Base-by-base conservation (phyloP, 2,113 vertebrate species). In the Hydrochoerus hydrochaeris region DNA sequence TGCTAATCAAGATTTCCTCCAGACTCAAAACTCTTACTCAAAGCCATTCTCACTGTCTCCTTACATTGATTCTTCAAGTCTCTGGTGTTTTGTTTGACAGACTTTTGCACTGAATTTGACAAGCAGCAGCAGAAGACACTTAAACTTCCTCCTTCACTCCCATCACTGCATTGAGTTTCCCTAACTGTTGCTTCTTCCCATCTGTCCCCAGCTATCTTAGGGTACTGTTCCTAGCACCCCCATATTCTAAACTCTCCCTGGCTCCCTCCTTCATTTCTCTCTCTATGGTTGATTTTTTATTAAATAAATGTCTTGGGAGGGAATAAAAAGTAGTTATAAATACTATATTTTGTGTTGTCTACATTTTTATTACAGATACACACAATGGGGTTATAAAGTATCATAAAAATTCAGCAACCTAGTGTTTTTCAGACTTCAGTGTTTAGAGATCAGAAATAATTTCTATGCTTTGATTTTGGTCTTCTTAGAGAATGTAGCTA, bases 281-380 rank as follows among this genome's bases (percentile, higher is more conserved):
- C 44, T 73, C 67, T 96, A 63, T 8, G 71, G 54, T 78, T 46
- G 1, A 44, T 88, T n/a, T 85, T 69, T 90, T 89, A 85, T 38
- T 94, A 85, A 71, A 35, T 84, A 67, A 54, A 49, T 90, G 75
- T 78, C 52, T 91, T 82, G 5, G 26, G 13, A 63, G 57, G 38
- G 44, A 90, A 85, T 90, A 69, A 67, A 92, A 58, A 63, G 44
- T 28, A 88, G 30, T 41, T 88, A 57, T 32, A 57, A 77, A 81
- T 95, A 60, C 32, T 88, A 65, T 26, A 65, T 93, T 95, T 88
- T 94, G 46, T 67, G 14, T 84, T 71, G 44, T 54, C 81, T 94
- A 57, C 46, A 63, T 95, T 75, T 75, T 71, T 94, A 85, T 73
- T 67, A 82, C 3, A 73, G 69, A 69, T 24, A 81, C 24, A 90